These are phyloP conservation scores for Limulus polyphemus DNA, from an alignment of 2,888 invertebrate species.

Conservation along the genomic window DNA sequence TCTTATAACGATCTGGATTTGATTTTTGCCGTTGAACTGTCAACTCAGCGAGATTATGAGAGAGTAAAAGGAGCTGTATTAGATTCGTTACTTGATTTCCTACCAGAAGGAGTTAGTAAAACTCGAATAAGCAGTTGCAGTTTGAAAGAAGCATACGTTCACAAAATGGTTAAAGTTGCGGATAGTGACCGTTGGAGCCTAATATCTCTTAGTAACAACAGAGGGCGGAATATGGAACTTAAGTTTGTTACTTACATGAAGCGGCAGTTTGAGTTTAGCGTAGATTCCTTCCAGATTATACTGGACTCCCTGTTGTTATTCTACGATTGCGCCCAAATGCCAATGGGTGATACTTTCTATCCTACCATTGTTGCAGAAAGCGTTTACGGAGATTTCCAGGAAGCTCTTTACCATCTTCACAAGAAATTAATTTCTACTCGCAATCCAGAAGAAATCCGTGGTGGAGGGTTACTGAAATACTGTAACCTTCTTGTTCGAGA, in stretches of 20 bases:
- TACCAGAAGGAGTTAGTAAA: constrained; percentile 70
- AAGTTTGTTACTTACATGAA: constrained; percentile 98
- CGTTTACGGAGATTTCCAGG: constrained; percentile 89
- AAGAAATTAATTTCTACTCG: constrained; percentile 94
- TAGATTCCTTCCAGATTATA: constrained; percentile 97
- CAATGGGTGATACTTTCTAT: constrained; percentile 80
- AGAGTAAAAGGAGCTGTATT: constrained; percentile 90
- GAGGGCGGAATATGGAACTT: constrained; percentile 76
- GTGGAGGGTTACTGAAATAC: constrained; percentile 95
- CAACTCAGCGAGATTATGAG: constrained; percentile 78
- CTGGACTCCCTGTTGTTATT: constrained; percentile 87
- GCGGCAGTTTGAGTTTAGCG: constrained; percentile 96
- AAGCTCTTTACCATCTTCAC: constrained; percentile 85
- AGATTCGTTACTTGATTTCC: constrained; percentile 72
- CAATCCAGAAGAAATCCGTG: constrained; percentile 96
- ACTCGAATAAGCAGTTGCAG: constrained; percentile 29
- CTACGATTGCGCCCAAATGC: constrained; percentile 64
- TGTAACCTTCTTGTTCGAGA: constrained; percentile 90
- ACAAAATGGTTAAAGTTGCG: constrained; percentile 94
- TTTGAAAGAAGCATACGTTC: constrained; percentile 58
- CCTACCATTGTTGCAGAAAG: constrained; percentile 94
- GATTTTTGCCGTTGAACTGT: constrained; percentile 90
- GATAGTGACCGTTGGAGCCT: constrained; percentile 91
- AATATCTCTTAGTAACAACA: constrained; percentile 85
- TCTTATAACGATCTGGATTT: constrained; percentile 95